phyloP scores from a whole-genome alignment of 2,797 vertebrate species.

The Thripadectes ignobilis region DNA sequence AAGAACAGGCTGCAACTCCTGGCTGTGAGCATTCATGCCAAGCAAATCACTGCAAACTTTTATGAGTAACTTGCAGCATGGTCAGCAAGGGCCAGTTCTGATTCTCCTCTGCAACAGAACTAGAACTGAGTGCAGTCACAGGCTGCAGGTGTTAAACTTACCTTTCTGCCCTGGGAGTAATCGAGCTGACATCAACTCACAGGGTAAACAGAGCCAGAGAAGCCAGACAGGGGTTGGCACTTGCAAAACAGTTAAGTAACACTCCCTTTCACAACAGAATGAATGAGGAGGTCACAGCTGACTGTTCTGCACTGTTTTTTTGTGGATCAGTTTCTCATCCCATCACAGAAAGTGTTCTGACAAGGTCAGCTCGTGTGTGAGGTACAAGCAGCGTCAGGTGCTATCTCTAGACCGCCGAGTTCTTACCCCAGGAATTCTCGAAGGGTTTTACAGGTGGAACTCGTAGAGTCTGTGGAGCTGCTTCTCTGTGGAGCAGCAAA shows the following conservation, averaged over 20 bases:
- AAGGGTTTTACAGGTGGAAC: conserved; percentile 12
- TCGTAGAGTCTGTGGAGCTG: background rate
- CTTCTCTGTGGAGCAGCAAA: conserved; percentile 5
- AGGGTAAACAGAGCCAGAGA: background rate
- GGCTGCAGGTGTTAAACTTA: background rate
- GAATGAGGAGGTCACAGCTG: background rate
- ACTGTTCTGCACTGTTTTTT: background rate
- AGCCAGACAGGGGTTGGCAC: background rate
- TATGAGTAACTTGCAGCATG: background rate
- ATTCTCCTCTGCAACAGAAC: background rate
- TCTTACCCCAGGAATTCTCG: background rate
- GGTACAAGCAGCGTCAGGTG: background rate
- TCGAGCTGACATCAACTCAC: background rate
- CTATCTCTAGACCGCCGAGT: accelerated
- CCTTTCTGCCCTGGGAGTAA: background rate
- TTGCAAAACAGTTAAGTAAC: background rate
- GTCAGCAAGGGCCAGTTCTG: background rate
- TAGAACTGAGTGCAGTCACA: background rate
- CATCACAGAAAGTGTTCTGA: background rate
- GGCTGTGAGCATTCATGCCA: background rate
- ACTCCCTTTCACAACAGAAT: background rate
- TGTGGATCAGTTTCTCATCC: background rate
- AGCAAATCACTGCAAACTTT: background rate
- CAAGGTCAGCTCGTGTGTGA: background rate
- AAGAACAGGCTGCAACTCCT: background rate